phyloP scores from a whole-genome alignment of 2,113 vertebrate species.

The Trogon melanurus region DNA sequence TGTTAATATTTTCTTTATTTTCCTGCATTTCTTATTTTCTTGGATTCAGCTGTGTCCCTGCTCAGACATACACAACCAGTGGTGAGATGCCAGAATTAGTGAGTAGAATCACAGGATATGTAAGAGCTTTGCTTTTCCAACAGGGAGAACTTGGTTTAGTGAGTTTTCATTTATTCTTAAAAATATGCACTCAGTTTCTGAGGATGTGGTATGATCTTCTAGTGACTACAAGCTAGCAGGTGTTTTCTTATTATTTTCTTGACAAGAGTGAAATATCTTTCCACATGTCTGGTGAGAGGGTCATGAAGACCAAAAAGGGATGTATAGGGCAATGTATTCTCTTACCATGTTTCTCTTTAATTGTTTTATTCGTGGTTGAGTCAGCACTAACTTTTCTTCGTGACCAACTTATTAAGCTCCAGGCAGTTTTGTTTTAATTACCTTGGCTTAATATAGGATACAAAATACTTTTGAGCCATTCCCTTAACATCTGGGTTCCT shows the following conservation, averaged over 20 bases:
- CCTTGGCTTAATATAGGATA: neutral
- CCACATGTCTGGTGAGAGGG: neutral
- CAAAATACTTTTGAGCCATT: neutral
- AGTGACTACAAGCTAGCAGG: neutral
- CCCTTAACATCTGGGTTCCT: neutral
- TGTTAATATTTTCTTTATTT: neutral
- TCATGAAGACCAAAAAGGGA: neutral
- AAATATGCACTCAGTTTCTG: accelerated
- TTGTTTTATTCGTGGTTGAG: neutral
- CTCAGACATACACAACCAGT: neutral
- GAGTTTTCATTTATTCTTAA: neutral
- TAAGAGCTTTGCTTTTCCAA: neutral
- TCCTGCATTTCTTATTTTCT: neutral
- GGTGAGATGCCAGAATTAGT: neutral
- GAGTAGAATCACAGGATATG: neutral
- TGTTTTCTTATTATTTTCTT: neutral
- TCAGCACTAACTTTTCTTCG: neutral
- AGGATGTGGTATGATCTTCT: neutral
- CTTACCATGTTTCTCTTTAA: neutral
- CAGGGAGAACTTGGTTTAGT: neutral
- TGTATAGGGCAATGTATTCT: neutral
- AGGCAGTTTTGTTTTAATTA: neutral
- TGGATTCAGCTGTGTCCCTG: accelerated
- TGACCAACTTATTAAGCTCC: neutral
- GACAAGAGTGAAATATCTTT: neutral